Base-by-base conservation (phyloP, 2,888 invertebrate genomes). In the Catocala sponsa region DNA sequence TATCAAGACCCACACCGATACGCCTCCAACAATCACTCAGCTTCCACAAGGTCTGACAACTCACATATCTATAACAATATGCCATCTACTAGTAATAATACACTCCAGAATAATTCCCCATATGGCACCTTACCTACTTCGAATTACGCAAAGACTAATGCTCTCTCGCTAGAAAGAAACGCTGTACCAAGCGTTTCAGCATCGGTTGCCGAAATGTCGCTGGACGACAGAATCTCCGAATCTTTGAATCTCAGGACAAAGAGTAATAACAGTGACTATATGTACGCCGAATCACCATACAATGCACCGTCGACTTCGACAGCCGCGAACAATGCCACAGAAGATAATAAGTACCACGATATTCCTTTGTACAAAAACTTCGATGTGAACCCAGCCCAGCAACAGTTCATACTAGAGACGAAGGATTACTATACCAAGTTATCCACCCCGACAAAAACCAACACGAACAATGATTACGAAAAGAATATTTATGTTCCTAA, bases 161-260 rank as follows among this genome's bases (percentile, higher is more conserved):
- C 81, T 63, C 81, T 87, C 64, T 82, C 85, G 2, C 54, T 83
- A 49, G 87, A 88, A 78, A 81, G 82, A 56, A 87, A 84, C 49
- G 41, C 50, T 56, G 59, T 72, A 7, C 79, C 83, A 1, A 82
- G 71, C 49, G 63, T 87, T 2, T 66, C 80, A 0, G 76, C 80
- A 9, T 76, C 88, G 0, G 53, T 93, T 55, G 84, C 89, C 5
- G 80, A 88, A 55, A 89, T 94, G 90, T 94, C 94, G 54, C 81
- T 94, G 64, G 94, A 94, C 75, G 94, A 94, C 69, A 86, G 87
- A 87, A 94, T 94, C 68, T 94, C 94, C 0, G 92, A 92, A 83
- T 94, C 94, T 5, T 70, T 94, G 76, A 94, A 94, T 85, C 91
- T 94, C 80, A 88, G 91, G 83, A 86, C 87, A 47, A 93, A 91